Evolutionary conservation across 2,113 vertebrate genomes (phyloP).

Genomic region (Ctenomys sociabilis): DNA sequence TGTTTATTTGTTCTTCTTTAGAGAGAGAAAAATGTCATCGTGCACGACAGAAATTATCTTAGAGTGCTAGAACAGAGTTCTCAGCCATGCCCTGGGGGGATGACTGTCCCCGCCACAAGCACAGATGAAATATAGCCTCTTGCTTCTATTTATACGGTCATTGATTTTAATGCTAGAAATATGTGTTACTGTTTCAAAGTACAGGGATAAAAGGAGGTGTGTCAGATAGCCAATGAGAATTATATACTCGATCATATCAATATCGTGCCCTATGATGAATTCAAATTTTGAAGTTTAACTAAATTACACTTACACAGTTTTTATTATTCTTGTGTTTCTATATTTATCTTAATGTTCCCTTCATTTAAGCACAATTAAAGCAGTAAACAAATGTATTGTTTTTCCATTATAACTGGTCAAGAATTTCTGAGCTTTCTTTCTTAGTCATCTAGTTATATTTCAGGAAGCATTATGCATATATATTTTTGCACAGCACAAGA

Average conservation of each 20-base stretch:
- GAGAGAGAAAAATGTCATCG: not conserved
- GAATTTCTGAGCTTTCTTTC: not conserved
- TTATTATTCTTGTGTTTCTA: not conserved
- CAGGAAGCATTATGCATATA: not conserved
- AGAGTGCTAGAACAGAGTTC: not conserved
- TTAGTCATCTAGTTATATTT: not conserved
- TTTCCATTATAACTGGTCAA: not conserved
- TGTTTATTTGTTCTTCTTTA: constrained; percentile 9
- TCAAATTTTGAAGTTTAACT: constrained; percentile 21
- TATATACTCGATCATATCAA: not conserved
- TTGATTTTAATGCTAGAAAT: not conserved
- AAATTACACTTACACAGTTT: not conserved
- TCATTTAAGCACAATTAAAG: not conserved
- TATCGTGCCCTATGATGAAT: not conserved
- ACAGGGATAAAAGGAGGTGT: not conserved
- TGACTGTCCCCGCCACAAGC: not conserved
- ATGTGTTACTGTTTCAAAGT: not conserved
- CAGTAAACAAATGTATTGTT: not conserved
- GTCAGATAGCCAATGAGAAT: not conserved
- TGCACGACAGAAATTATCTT: not conserved
- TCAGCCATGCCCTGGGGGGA: fast-evolving
- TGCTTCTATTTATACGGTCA: not conserved
- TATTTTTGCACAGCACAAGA: not conserved
- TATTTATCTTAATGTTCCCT: not conserved
- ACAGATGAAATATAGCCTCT: not conserved